phyloP scores from a whole-genome alignment of 2,888 invertebrate genomes.

The Apeira syringaria region DNA sequence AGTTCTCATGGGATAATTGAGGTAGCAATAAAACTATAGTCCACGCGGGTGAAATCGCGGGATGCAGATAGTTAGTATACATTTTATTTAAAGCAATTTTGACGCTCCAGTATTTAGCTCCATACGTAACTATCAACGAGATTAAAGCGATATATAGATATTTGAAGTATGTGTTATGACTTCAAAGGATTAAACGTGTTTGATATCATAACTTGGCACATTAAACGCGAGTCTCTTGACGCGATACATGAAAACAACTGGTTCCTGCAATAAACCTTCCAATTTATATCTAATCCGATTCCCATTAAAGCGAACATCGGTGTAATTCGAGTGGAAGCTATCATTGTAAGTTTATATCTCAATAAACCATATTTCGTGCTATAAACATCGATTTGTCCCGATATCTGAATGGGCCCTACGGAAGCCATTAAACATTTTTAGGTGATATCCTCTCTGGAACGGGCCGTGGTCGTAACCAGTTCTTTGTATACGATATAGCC shows the following conservation, averaged over 20 bases:
- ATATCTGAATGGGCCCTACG: conserved; percentile 55
- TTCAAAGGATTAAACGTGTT: conserved; percentile 5
- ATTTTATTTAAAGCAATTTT: too few relatives aligned
- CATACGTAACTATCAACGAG: too few relatives aligned
- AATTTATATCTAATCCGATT: conserved; percentile 34
- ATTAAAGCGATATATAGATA: too few relatives aligned
- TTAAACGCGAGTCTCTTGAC: conserved; percentile 13
- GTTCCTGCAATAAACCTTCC: conserved; percentile 22
- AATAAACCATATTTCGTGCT: conserved; percentile 61
- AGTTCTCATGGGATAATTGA: too few relatives aligned
- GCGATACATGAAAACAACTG: conserved; percentile 13
- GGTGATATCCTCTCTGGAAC: conserved; percentile 50
- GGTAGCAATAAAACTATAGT: too few relatives aligned
- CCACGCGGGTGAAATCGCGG: too few relatives aligned
- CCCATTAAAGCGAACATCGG: conserved; percentile 46
- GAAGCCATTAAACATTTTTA: conserved; percentile 64
- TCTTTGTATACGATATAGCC: conserved; percentile 29
- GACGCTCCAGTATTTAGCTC: too few relatives aligned
- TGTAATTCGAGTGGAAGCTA: conserved; percentile 46
- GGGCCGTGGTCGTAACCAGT: conserved; percentile 35
- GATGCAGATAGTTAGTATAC: too few relatives aligned
- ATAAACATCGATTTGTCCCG: conserved; percentile 60
- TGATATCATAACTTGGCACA: conserved; percentile 15
- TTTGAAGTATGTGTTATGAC: conserved; percentile 1
- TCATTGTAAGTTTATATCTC: conserved; percentile 60